These are phyloP conservation scores for Cryptocephalus moraei DNA, from an alignment of 2,888 invertebrate genomes.

Conservation along the genomic window DNA sequence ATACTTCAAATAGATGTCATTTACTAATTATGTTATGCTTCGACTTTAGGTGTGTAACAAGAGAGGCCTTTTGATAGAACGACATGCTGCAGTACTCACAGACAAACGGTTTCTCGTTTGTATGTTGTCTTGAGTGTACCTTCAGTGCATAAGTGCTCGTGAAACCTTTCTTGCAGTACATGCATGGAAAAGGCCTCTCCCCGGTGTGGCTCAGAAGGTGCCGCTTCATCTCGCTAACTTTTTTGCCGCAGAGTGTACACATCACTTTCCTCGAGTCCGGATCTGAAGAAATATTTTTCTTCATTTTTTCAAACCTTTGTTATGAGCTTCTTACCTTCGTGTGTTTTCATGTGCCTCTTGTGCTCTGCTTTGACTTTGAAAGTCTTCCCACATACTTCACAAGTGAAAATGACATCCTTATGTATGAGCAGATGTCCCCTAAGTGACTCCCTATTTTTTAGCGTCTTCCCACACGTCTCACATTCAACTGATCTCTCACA, in stretches of 20 bases:
- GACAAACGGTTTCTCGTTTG: conserved; percentile 27
- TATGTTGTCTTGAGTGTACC: conserved; percentile 26
- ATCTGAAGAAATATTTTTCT: conserved; percentile 16
- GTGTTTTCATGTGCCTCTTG: conserved; percentile 23
- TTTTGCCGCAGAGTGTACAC: conserved; percentile 26
- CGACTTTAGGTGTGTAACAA: conserved; percentile 25
- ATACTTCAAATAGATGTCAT: neutral
- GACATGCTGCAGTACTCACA: conserved; percentile 25
- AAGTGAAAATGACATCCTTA: conserved; percentile 20
- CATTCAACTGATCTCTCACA: conserved; percentile 24
- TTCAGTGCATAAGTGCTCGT: conserved; percentile 25
- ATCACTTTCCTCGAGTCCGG: conserved; percentile 24
- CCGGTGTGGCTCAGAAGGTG: conserved; percentile 28
- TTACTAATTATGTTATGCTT: conserved; percentile 10
- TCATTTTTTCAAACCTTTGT: no score
- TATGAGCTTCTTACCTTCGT: conserved; percentile 20
- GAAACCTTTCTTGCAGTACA: conserved; percentile 24
- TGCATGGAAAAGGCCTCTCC: conserved; percentile 24
- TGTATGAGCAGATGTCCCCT: conserved; percentile 26
- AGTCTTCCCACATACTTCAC: conserved; percentile 27
- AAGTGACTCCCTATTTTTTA: conserved; percentile 28
- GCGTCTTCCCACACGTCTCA: conserved; percentile 23
- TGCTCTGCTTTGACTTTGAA: conserved; percentile 26
- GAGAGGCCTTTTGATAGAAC: conserved; percentile 27
- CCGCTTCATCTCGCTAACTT: conserved; percentile 22